Conservation (phyloP, 1,140 invertebrate species). For the Teleopsis dalmanni region DNA sequence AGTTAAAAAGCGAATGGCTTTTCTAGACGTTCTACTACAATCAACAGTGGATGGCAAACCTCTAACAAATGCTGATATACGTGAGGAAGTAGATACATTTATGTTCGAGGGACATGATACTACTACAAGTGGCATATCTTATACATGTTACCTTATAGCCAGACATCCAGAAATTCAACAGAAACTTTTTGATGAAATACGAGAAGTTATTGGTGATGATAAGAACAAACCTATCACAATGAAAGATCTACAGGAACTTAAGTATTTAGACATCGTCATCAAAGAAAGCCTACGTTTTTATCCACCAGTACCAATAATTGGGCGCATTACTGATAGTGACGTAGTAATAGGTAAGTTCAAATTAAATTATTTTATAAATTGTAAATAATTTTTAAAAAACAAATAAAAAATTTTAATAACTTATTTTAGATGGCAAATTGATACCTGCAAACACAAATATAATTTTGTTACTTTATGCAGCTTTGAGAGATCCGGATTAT, state of each 20-base stretch:
- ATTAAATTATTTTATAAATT: not conserved
- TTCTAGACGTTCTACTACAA: constrained; percentile 69
- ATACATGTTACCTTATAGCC: constrained; percentile 51
- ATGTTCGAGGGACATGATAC: constrained; percentile 75
- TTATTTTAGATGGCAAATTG: constrained; percentile 25
- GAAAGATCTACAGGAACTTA: constrained; percentile 24
- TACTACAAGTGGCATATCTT: constrained; percentile 53
- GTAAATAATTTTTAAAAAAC: constrained; percentile 11
- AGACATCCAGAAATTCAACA: constrained; percentile 53
- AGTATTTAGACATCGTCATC: constrained; percentile 52
- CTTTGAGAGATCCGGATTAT: constrained; percentile 49
- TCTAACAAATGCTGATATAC: constrained; percentile 58
- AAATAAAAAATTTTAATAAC: constrained; percentile 16
- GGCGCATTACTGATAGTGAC: constrained; percentile 48
- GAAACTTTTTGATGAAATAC: constrained; percentile 54
- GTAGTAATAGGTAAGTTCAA: constrained; percentile 43
- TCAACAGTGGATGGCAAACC: constrained; percentile 49
- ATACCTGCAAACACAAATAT: constrained; percentile 43
- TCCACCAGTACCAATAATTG: constrained; percentile 63
- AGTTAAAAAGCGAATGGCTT: constrained; percentile 57
- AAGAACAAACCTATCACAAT: constrained; percentile 19
- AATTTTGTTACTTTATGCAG: constrained; percentile 41
- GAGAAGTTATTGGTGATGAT: constrained; percentile 48
- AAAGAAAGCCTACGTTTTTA: constrained; percentile 57
- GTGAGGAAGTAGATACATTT: constrained; percentile 69